A percentile compares a stretch with the other conserved stretches of the same genome.
Evolutionary conservation across 2,888 invertebrate species (phyloP).

Genomic region (Yponomeuta plumbellus): DNA sequence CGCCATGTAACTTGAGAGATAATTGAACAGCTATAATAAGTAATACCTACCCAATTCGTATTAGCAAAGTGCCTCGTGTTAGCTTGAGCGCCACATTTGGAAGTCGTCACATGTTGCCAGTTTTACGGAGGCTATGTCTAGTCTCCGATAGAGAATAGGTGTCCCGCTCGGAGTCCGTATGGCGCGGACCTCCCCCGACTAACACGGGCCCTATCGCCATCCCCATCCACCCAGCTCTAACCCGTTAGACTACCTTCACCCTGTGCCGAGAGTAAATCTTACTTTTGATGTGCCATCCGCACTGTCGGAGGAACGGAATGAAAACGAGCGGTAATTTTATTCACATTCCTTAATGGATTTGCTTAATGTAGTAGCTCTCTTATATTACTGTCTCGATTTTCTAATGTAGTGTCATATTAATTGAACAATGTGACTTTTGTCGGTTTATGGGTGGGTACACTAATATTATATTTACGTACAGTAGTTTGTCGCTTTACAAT

Average conservation of each 20-base stretch:
- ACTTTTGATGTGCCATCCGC: constrained; percentile 63
- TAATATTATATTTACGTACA: constrained; percentile 73
- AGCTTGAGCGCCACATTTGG: too few species aligned
- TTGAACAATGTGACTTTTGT: constrained; percentile 49
- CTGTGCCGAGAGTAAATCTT: constrained; percentile 47
- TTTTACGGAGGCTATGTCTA: not conserved
- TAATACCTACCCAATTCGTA: too few species aligned
- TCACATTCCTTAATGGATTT: constrained; percentile 72
- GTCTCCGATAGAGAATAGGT: not conserved
- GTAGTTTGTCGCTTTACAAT: constrained; percentile 74
- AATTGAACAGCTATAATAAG: too few species aligned
- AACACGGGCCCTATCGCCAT: constrained; percentile 33
- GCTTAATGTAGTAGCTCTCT: constrained; percentile 74
- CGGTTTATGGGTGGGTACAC: constrained; percentile 74
- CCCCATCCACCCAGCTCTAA: constrained; percentile 28
- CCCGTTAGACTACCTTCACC: constrained; percentile 33
- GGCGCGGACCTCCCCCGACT: constrained; percentile 26
- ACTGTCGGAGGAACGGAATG: constrained; percentile 60
- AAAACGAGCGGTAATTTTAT: constrained; percentile 67
- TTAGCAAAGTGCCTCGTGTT: too few species aligned
- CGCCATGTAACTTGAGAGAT: too few species aligned
- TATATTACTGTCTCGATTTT: constrained; percentile 73
- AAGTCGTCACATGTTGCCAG: too few species aligned
- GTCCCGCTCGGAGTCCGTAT: not conserved
- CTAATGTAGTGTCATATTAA: constrained; percentile 63